phyloP scores from a whole-genome alignment of 1,140 invertebrate genomes.

The Drosophila rhopaloa region DNA sequence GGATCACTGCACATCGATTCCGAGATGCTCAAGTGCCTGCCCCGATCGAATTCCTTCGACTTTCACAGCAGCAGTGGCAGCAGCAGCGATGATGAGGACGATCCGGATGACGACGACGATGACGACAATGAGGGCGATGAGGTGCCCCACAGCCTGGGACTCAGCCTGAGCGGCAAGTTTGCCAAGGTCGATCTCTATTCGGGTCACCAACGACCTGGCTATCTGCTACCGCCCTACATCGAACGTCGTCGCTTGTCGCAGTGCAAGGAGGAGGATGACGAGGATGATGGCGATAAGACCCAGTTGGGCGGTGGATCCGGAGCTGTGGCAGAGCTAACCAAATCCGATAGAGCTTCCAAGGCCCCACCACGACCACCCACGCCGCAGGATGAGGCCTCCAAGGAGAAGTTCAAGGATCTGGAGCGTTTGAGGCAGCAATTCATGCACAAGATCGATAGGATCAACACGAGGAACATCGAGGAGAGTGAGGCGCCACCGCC shows the following conservation, averaged over 20 bases:
- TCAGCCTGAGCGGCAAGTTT: slow-evolving; percentile 58
- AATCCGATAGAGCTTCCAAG: slow-evolving; percentile 55
- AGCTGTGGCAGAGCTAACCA: slow-evolving; percentile 14
- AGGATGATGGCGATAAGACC: slow-evolving; percentile 84
- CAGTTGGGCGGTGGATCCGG: slow-evolving; percentile 8
- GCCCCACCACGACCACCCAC: slow-evolving; percentile 75
- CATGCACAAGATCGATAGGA: slow-evolving; percentile 81
- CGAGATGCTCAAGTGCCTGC: slow-evolving; percentile 52
- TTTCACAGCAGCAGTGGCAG: slow-evolving; percentile 72
- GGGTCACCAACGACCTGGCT: slow-evolving; percentile 73
- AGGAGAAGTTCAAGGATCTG: slow-evolving; percentile 77
- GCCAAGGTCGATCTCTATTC: slow-evolving; percentile 56
- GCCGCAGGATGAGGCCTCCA: slow-evolving; percentile 63
- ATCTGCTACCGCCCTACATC: slow-evolving; percentile 86
- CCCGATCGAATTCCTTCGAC: slow-evolving; percentile 68
- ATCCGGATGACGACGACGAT: slow-evolving; percentile 52
- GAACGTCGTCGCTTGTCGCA: slow-evolving; percentile 90
- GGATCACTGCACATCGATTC: slow-evolving; percentile 33
- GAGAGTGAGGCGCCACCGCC: slow-evolving; percentile 64
- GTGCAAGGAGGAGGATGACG: slow-evolving; percentile 92
- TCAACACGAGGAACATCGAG: slow-evolving; percentile 75
- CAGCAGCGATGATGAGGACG: slow-evolving; percentile 68
- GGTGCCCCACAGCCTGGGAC: slow-evolving; percentile 37
- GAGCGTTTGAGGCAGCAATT: slow-evolving; percentile 78
- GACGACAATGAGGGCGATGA: slow-evolving; percentile 35